Evolutionary conservation across 2,797 vertebrate genomes (phyloP), one percentile per base, ranked within the genome.

Genomic region (Meriones psammophilus): DNA sequence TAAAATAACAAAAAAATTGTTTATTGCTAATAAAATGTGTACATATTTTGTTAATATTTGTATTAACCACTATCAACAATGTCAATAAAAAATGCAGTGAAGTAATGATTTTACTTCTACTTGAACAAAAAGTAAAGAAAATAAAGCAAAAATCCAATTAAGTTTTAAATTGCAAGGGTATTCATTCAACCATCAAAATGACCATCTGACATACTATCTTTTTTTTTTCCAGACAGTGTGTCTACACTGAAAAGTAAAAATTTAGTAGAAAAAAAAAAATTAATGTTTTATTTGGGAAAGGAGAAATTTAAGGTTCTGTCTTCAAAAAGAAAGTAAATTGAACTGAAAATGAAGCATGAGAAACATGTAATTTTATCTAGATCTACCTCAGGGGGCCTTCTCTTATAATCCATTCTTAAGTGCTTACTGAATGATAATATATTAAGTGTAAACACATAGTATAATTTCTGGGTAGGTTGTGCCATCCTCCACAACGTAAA

Each of bases 41-140:
- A 84, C 14, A 77, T 87, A 89, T 85, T 91, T 86, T 66, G 95
- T 94, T 92, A 94, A 84, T 80, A 28, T 96, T 96, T 93, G 87
- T 81, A 90, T 91, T 89, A 96, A 69, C 69, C 3, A 83, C 58
- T 92, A 17, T 71, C 60, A 91, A 9, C 77, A 58, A 9, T 89
- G n/a, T 71, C 64, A 91, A 84, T 64, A 87, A 86, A 97, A 83
- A 79, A 42, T 28, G 15, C 89, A 89, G 36, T 92, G n/a, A 26
- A 88, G 94, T 91, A 97, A 88, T 88, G 56, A 97, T 78, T 93
- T 94, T 88, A 68, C 30, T 89, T 94, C 30, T 87, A 54, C 6
- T 93, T 96, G 42, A 96, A 84, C 3, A 84, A 94, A 68, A 87
- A 30, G n/a, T 18, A 17, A 83, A 64, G 0, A 85, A 68, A 36